Percentiles rank a stretch among this genome's conserved stretches.
These are phyloP conservation scores for Kobus ellipsiprymnus DNA, from an alignment of 2,113 vertebrate species.

Conservation along the genomic window DNA sequence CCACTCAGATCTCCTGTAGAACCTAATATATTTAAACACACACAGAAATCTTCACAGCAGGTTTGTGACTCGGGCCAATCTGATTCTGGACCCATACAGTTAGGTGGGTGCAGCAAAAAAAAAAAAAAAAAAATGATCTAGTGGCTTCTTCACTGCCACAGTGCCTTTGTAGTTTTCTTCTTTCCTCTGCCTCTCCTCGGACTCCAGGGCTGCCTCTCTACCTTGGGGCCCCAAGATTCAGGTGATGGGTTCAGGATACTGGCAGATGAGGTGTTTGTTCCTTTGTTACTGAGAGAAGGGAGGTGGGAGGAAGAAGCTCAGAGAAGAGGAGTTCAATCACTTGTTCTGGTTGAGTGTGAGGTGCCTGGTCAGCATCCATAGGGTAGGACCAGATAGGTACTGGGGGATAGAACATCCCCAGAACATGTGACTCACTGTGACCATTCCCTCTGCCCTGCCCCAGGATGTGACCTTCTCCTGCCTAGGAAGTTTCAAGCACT, in stretches of 20 bases:
- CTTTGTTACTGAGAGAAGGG: neutral
- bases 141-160: accelerated
- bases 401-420: neutral
- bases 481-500: neutral
- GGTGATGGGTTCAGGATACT: neutral
- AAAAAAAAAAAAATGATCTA: neutral
- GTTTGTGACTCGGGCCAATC: too few relatives aligned
- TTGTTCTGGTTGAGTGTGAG: neutral
- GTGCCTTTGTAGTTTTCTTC: neutral
- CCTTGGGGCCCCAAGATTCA: neutral
- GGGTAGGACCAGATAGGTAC: too few relatives aligned
- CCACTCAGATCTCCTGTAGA: too few relatives aligned
- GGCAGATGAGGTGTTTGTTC: too few relatives aligned
- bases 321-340: too few relatives aligned
- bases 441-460: neutral
- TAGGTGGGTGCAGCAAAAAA: too few relatives aligned
- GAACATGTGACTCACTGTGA: neutral
- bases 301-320: neutral
- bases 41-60: too few relatives aligned
- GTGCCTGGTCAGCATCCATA: neutral
- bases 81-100: neutral
- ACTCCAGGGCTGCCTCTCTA: too few relatives aligned
- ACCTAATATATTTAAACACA: too few relatives aligned
- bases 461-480: neutral
- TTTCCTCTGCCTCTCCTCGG: too few relatives aligned